Evolutionary conservation across 2,888 invertebrate species (phyloP), one percentile per base, ranked within the genome.

Genomic region (Philopedon plagiatum): DNA sequence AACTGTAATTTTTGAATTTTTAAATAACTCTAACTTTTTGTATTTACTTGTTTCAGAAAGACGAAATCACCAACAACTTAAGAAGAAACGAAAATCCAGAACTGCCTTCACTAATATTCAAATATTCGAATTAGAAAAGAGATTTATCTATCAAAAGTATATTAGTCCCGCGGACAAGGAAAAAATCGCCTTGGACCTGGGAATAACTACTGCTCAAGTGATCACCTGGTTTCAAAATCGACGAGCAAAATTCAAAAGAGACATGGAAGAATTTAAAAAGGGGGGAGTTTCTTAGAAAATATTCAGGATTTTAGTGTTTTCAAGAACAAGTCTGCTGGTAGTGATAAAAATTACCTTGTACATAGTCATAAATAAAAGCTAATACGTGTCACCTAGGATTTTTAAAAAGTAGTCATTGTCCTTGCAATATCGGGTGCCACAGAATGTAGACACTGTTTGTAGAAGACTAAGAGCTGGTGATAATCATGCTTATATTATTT

Each of bases 51-150:
- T 93, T 93, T 61, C 91, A 96, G 96, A 95, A 86, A 91, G 91
- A 82, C 94, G 94, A 88, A 94, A 93, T 74, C 95, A 95, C 86
- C 89, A 95, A 77, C 95, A 96, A 84, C 95, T 96, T 81, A 95
- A 96, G 86, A 98, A 98, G 90, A 98, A 98, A 85, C 91, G 98
- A 85, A 96, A 98, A 89, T 98, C 98, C 9, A 90, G 98, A 81
- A 99, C 98, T 21, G 98, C 98, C 23, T 99, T 99, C 88, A 98
- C 98, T 71, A 98, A 98, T 86, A 97, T 98, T 87, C 98, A 99
- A 88, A 98, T 99, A 81, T 98, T 97, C 87, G 98, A 98, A 87
- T 87, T 99, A 83, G 98, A 99, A 86, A 98, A 98, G 85, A 91
- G 98, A 81, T 99, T 99, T 87, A 91, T 98, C 21, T 97, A 98